phyloP scores from a whole-genome alignment of 2,888 invertebrate genomes.

The Trilocha varians region DNA sequence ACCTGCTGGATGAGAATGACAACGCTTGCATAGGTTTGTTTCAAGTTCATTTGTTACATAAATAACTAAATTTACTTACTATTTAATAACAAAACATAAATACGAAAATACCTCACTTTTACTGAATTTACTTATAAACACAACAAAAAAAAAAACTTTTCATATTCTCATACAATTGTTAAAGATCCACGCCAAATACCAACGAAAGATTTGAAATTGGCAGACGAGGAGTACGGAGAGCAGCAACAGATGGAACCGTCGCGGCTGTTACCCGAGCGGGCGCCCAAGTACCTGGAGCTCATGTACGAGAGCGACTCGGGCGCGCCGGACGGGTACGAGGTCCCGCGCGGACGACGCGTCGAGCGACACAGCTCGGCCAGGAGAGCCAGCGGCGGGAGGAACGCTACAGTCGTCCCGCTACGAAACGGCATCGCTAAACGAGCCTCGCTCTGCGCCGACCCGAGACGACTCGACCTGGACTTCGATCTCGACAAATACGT shows the following conservation, averaged over 20 bases:
- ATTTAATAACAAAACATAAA: no score
- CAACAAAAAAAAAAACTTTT: no score
- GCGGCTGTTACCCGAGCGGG: slow-evolving; percentile 41
- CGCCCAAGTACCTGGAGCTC: slow-evolving; percentile 79
- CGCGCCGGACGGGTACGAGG: slow-evolving; percentile 75
- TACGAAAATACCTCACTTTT: no score
- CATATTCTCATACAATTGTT: no score
- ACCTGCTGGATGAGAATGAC: slow-evolving; percentile 84
- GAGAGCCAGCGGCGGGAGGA: slow-evolving; percentile 63
- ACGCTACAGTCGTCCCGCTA: slow-evolving; percentile 68
- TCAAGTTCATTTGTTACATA: no score
- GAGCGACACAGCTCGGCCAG: not conserved
- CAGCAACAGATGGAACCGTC: slow-evolving; percentile 60
- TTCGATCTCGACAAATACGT: slow-evolving; percentile 39
- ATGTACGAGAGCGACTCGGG: slow-evolving; percentile 73
- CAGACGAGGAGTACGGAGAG: slow-evolving; percentile 58
- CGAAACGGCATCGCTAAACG: slow-evolving; percentile 48
- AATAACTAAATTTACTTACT: no score
- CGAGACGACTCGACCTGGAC: slow-evolving; percentile 18
- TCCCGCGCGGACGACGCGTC: slow-evolving; percentile 73
- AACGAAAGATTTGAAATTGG: no score
- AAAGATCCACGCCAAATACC: no score
- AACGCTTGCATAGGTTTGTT: slow-evolving; percentile 72
- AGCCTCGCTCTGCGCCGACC: slow-evolving; percentile 49
- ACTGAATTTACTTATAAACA: no score